phyloP scores from a whole-genome alignment of 2,797 vertebrate genomes.

The Sebastes hubbsi region DNA sequence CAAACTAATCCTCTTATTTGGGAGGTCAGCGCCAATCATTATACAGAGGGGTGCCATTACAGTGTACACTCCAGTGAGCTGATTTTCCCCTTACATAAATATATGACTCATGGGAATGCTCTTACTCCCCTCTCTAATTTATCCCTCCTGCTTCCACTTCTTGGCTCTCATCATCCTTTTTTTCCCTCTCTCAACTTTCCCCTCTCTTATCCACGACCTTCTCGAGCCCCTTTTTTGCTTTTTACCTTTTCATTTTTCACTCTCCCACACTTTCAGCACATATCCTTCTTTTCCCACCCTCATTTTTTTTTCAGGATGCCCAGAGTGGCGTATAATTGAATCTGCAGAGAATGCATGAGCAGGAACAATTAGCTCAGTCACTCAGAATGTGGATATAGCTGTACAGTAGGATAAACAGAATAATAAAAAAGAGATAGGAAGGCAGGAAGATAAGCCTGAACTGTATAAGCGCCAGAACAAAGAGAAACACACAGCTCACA shows the following conservation, averaged over 20 bases:
- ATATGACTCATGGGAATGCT: conserved; percentile 77
- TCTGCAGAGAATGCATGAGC: conserved; percentile 79
- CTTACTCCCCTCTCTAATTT: conserved; percentile 57
- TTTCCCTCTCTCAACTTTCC: conserved; percentile 21
- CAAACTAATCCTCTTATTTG: conserved; percentile 84
- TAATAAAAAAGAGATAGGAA: conserved; percentile 37
- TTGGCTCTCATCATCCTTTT: conserved; percentile 32
- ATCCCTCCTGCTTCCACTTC: conserved; percentile 40
- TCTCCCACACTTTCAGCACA: conserved; percentile 52
- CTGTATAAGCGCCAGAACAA: conserved; percentile 63
- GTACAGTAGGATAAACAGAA: conserved; percentile 76
- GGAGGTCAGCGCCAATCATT: conserved; percentile 83
- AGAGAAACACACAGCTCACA: conserved; percentile 36
- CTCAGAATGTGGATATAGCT: conserved; percentile 76
- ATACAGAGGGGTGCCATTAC: conserved; percentile 81
- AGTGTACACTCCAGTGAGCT: conserved; percentile 75
- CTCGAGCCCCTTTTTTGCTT: conserved; percentile 27
- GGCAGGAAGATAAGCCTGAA: conserved; percentile 57
- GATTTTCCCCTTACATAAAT: conserved; percentile 80
- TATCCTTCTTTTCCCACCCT: conserved; percentile 52
- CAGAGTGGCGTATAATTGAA: conserved; percentile 83
- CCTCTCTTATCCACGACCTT: conserved; percentile 51
- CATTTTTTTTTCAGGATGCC: conserved; percentile 69
- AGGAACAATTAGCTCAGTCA: conserved; percentile 82
- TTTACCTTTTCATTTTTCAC: conserved; percentile 47